These are phyloP conservation scores for Girardinus metallicus DNA, from an alignment of 2,797 vertebrate genomes.

Conservation along the genomic window DNA sequence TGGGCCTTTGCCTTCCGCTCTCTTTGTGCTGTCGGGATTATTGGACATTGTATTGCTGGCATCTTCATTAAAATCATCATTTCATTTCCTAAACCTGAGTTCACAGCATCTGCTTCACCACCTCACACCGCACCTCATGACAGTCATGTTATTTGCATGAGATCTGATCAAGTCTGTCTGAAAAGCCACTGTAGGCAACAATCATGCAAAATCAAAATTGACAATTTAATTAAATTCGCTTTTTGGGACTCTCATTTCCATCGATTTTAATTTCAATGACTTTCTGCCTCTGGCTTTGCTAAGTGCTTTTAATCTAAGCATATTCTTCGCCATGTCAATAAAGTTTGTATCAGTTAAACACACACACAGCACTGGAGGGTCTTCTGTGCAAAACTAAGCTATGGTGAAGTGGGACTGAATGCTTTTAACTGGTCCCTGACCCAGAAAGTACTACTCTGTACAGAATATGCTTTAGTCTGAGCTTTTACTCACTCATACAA, in stretches of 20 bases:
- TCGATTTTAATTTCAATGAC: slow-evolving; percentile 41
- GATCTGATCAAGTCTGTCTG: slow-evolving; percentile 16
- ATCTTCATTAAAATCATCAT: too few relatives aligned
- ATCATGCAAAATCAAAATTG: slow-evolving; percentile 39
- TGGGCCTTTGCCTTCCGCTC: too few relatives aligned
- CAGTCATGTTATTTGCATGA: slow-evolving; percentile 17
- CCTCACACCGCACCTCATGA: too few relatives aligned
- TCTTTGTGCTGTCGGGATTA: too few relatives aligned
- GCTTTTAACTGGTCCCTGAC: background rate
- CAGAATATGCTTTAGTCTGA: background rate
- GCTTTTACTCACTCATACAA: background rate
- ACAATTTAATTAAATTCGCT: slow-evolving; percentile 43
- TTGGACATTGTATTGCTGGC: too few relatives aligned
- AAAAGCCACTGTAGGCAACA: slow-evolving; percentile 13
- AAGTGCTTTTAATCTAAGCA: slow-evolving; percentile 50
- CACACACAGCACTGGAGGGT: background rate
- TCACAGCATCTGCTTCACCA: too few relatives aligned
- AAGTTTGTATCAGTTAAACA: slow-evolving; percentile 28
- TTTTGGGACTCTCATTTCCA: slow-evolving; percentile 35
- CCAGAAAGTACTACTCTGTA: background rate
- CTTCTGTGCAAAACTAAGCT: background rate
- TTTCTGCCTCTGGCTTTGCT: slow-evolving; percentile 5
- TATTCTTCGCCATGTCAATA: slow-evolving; percentile 45
- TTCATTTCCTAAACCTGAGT: too few relatives aligned
- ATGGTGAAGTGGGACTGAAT: background rate